phyloP scores from a whole-genome alignment of 2,888 invertebrate genomes.

The Seira sanloemensis region DNA sequence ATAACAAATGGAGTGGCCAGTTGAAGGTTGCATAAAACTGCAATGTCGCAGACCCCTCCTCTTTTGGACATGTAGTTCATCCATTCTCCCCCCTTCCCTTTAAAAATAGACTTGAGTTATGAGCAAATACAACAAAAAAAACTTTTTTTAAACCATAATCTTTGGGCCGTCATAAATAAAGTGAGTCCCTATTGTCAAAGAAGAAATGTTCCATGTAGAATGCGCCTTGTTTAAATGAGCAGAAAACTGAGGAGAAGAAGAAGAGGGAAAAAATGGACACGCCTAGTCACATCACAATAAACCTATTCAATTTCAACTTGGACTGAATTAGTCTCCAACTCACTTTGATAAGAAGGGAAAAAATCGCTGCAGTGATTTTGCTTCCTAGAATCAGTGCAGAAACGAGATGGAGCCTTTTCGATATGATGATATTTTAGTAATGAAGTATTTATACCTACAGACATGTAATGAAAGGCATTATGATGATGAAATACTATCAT shows the following conservation, averaged over 20 bases:
- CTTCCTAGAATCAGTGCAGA: not conserved
- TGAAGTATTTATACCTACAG: not conserved
- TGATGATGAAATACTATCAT: not conserved
- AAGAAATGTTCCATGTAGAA: too few relatives aligned
- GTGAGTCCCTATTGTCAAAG: not conserved
- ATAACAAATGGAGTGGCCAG: too few relatives aligned
- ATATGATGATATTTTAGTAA: not conserved
- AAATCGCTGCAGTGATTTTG: too few relatives aligned
- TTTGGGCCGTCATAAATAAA: not conserved
- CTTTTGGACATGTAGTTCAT: not conserved
- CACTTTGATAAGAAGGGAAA: too few relatives aligned
- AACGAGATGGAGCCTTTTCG: not conserved
- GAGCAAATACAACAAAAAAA: not conserved
- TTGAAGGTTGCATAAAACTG: not conserved
- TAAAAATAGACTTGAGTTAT: too few relatives aligned
- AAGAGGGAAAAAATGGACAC: not conserved
- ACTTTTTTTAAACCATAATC: not conserved
- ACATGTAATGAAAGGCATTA: not conserved
- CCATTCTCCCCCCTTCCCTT: not conserved
- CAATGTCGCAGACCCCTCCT: not conserved
- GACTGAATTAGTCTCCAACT: too few relatives aligned
- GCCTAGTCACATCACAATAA: not conserved
- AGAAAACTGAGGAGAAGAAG: not conserved
- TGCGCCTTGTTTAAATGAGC: too few relatives aligned
- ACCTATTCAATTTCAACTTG: not conserved